A percentile compares a stretch with the other conserved stretches of the same genome.
Evolutionary conservation across 2,797 vertebrate species (phyloP).

Genomic region (Crypturellus tataupa): DNA sequence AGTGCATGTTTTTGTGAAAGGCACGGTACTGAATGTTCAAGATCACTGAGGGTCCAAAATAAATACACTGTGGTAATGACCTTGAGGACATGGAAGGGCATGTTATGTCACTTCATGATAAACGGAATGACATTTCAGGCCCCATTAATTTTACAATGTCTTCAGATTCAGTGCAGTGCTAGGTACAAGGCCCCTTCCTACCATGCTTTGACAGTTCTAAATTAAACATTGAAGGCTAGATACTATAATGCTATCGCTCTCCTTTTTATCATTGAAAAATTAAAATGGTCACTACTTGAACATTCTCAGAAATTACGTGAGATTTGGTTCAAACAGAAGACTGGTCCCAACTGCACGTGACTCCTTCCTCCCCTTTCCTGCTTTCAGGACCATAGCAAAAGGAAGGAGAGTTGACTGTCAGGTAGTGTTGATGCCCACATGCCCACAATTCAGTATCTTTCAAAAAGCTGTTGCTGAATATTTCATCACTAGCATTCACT

Average conservation of each 20-base stretch:
- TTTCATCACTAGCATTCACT: background rate
- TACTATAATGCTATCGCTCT: background rate
- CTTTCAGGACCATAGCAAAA: background rate
- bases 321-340: background rate
- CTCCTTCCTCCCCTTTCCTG: background rate
- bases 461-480: background rate
- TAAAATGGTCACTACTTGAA: background rate
- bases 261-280: slow-evolving; percentile 1
- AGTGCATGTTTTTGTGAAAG: slow-evolving; percentile 1
- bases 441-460: background rate
- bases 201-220: background rate
- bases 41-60: slow-evolving; percentile 29
- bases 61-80: slow-evolving; percentile 37
- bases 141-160: background rate
- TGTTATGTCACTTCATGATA: slow-evolving; percentile 20
- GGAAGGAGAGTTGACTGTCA: background rate
- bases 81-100: slow-evolving; percentile 48
- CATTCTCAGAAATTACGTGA: background rate
- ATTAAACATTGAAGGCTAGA: background rate
- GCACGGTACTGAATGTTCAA: slow-evolving; percentile 11
- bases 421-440: background rate
- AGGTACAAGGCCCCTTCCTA: background rate
- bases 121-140: slow-evolving; percentile 17
- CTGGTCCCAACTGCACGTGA: background rate
- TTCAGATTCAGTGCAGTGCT: background rate